Evolutionary conservation across 30 jellyfish, hydroid and myxozoan genomes (phyloP).

Genomic region (Rhopilema esculentum): DNA sequence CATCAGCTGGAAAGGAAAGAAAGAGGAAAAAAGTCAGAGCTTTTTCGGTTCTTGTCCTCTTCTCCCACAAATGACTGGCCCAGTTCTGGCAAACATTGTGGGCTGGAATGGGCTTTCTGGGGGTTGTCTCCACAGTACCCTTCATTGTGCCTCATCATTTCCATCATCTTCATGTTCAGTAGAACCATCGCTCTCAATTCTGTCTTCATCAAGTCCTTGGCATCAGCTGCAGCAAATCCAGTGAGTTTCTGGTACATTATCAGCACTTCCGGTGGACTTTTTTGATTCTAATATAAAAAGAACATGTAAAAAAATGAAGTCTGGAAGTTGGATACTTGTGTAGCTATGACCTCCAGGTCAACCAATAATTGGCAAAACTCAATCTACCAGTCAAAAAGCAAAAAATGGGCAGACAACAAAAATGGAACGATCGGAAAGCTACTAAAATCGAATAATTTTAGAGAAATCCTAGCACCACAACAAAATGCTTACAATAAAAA

Average conservation of each 20-base stretch:
- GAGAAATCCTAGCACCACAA: not conserved
- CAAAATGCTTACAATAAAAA: not conserved
- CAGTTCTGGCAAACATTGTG: slow-evolving; percentile 26
- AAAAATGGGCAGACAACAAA: not conserved
- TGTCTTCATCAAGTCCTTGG: not conserved
- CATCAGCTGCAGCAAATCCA: not conserved
- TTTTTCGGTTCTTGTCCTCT: slow-evolving; percentile 39
- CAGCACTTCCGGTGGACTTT: not conserved
- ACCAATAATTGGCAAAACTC: not conserved
- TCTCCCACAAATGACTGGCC: slow-evolving; percentile 7
- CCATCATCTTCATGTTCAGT: not conserved
- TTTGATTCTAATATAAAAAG: too few species aligned
- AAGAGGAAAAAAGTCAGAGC: slow-evolving; percentile 7
- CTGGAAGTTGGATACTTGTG: not conserved
- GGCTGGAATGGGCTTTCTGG: slow-evolving; percentile 6
- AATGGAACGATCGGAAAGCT: not conserved
- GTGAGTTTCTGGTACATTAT: not conserved
- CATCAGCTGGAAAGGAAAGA: slow-evolving; percentile 14
- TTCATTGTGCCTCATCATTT: slow-evolving; percentile 2
- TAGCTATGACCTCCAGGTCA: not conserved
- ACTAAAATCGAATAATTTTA: not conserved
- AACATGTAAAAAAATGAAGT: not conserved
- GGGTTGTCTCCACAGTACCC: slow-evolving; percentile 23
- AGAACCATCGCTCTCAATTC: not conserved
- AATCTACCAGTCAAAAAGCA: not conserved